These are phyloP conservation scores for Exocentrus adspersus DNA, from an alignment of 2,888 invertebrate genomes.

Conservation along the genomic window DNA sequence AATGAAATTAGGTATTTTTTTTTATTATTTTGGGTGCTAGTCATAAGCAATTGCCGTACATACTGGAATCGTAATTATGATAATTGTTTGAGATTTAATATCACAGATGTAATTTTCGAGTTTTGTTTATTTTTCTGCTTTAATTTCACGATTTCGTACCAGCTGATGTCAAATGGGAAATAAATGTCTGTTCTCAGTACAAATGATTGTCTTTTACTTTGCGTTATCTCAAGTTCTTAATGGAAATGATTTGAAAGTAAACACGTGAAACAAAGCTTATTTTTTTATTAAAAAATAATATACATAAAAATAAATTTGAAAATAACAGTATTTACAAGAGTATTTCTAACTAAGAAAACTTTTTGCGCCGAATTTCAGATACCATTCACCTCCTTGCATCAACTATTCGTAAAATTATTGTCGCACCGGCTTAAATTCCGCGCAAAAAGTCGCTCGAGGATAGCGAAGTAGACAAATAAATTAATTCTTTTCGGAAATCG, in stretches of 20 bases:
- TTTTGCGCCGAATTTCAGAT: conserved; percentile 7
- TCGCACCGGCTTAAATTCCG: conserved; percentile 1
- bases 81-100: conserved; percentile 37
- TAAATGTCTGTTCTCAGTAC: conserved; percentile 55
- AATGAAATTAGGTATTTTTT: conserved; percentile 38
- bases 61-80: conserved; percentile 34
- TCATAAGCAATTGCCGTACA: conserved; percentile 46
- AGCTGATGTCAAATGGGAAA: conserved; percentile 53
- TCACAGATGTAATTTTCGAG: conserved; percentile 44
- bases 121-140: conserved; percentile 46
- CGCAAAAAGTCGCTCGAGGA: conserved; percentile 4
- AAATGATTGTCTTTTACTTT: conserved; percentile 15
- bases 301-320: conserved; percentile 55
- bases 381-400: not conserved
- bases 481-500: conserved; percentile 54
- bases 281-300: conserved; percentile 53
- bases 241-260: no score
- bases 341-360: conserved; percentile 42
- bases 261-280: conserved; percentile 6
- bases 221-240: no score
- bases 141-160: conserved; percentile 47
- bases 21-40: conserved; percentile 48
- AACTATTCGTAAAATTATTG: conserved; percentile 21
- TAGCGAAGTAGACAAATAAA: conserved; percentile 11
- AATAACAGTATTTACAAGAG: conserved; percentile 53